Base-by-base conservation (phyloP, 2,888 invertebrate genomes). In the Mongoloraphidia duomilia region DNA sequence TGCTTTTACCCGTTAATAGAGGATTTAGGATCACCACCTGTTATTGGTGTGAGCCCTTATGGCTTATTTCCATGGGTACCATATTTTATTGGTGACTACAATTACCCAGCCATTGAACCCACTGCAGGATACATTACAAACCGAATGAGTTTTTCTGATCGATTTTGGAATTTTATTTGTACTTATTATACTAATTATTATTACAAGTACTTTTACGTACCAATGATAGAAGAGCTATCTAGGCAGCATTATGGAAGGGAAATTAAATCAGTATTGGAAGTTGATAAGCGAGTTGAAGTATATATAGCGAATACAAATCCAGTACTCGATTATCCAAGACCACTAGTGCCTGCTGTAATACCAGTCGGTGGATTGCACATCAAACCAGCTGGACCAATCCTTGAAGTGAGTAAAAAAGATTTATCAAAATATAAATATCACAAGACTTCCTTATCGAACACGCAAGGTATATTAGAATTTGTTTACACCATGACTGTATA, bases 251-350 rank as follows among this genome's bases (percentile, higher is more conserved):
- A 46, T 38, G 46, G 38, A 9, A n/a, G 10, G 17, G 39, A 38
- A 10, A 11, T 17, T 11, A 13, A n/a, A 2, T 34, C 54, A 10
- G 12, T 60, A 4, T 12, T 11, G 8, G 61, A 61, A 1, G 47
- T 65, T 9, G 57, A 56, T 35, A 57, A 59, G 41, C 59, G 59
- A 44, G 58, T 63, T 34, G 62, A 60, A 47, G 56, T 65, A 61
- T 38, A 65, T 40, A 64, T 67, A 46, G 49, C 63, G 8, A 63
- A 61, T 49, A 56, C 57, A 0, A 59, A 66, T 60, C 62, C 64
- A 1, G 54, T 64, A 41, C 54, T 65, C 42, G 59, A 62, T 49
- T 54, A 58, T 13, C 54, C 60, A 8, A 58, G 62, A 51, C 62
- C 65, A 5, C 60, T 56, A 38, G 58, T 63, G 11, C 64, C 65